phyloP scores from a whole-genome alignment of 2,888 invertebrate genomes.

The Rhyacophila evoluta region DNA sequence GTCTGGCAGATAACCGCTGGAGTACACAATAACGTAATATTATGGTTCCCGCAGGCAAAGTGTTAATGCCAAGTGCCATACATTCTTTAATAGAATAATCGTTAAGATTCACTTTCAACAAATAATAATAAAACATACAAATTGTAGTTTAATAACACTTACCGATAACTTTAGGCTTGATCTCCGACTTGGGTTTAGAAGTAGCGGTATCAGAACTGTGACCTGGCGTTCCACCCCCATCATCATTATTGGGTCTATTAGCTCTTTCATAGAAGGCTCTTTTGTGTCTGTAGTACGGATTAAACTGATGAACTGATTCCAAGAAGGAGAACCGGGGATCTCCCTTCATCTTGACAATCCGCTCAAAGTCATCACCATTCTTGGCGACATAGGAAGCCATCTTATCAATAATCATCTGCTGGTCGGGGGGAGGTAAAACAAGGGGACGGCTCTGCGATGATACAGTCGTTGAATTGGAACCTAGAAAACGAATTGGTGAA shows the following conservation, averaged over 20 bases:
- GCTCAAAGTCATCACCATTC: conserved; percentile 94
- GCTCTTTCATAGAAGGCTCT: conserved; percentile 49
- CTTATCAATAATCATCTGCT: conserved; percentile 91
- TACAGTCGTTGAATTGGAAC: background rate
- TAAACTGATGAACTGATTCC: conserved; percentile 79
- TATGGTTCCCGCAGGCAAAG: too few species aligned
- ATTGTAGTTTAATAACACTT: conserved; percentile 48
- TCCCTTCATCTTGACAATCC: conserved; percentile 83
- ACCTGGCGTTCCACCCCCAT: background rate
- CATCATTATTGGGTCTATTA: background rate
- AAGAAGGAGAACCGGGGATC: conserved; percentile 92
- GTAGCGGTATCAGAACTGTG: background rate
- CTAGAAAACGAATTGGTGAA: too few species aligned
- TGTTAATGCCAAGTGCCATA: too few species aligned
- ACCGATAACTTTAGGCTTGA: conserved; percentile 58
- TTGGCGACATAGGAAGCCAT: conserved; percentile 97
- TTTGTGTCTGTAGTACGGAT: conserved; percentile 81
- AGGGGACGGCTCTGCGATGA: conserved; percentile 57
- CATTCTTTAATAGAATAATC: too few species aligned
- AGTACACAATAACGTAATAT: too few species aligned
- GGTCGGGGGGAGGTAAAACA: conserved; percentile 81
- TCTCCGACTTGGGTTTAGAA: conserved; percentile 1
- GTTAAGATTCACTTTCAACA: too few species aligned
- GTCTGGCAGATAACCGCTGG: too few species aligned
- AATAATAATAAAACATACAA: too few species aligned